phyloP scores from a whole-genome alignment of 2,888 invertebrate genomes.

The Platerodrilus igneus region DNA sequence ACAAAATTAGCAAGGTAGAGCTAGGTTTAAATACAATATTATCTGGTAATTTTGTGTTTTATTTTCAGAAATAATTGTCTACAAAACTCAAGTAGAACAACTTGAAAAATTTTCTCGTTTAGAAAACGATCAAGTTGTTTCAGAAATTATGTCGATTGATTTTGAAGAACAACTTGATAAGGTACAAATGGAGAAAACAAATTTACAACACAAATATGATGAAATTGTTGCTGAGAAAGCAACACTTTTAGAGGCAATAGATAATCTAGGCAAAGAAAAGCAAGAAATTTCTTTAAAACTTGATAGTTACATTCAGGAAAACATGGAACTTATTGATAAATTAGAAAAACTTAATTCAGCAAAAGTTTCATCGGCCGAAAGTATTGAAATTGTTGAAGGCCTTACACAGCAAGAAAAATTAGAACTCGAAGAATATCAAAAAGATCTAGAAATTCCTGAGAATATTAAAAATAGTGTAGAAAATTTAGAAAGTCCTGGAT shows the following conservation, averaged over 20 bases:
- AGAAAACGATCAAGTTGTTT: conserved; percentile 66
- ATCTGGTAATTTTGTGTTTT: conserved; percentile 5
- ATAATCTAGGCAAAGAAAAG: conserved; percentile 57
- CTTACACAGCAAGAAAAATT: conserved; percentile 66
- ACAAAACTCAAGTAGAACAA: conserved; percentile 15
- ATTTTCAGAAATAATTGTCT: conserved; percentile 23
- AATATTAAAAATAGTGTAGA: conserved; percentile 35
- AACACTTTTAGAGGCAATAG: conserved; percentile 54
- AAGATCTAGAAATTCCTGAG: conserved; percentile 44
- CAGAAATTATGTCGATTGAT: conserved; percentile 73
- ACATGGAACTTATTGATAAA: conserved; percentile 68
- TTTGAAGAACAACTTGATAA: conserved; percentile 70
- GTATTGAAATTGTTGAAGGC: conserved; percentile 70
- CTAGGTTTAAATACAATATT: conserved; percentile 8
- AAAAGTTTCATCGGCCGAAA: conserved; percentile 71
- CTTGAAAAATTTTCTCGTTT: conserved; percentile 58
- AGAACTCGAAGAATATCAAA: conserved; percentile 64
- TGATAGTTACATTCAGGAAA: conserved; percentile 65
- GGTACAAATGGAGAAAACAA: conserved; percentile 51
- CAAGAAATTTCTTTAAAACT: conserved; percentile 58
- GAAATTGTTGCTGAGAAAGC: conserved; percentile 53
- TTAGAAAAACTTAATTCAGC: conserved; percentile 67
- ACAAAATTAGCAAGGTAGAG: conserved; percentile 21
- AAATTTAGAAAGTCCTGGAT: conserved; percentile 41
- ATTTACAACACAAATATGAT: conserved; percentile 51